phyloP scores from a whole-genome alignment of 2,113 vertebrate species.

The Genyomyrus donnyi region DNA sequence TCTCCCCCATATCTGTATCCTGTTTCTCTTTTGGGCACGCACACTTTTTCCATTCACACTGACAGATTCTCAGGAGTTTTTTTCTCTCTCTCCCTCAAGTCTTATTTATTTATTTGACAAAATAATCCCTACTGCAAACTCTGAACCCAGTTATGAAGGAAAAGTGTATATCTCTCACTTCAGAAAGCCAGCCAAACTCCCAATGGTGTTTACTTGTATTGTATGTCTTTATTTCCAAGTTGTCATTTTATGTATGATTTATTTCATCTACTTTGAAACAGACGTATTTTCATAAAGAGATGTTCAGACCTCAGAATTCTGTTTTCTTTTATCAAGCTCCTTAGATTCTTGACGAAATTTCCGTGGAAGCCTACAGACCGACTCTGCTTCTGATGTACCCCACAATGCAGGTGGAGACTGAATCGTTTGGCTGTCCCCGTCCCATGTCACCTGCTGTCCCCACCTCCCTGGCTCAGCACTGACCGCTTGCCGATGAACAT shows the following conservation, averaged over 20 bases:
- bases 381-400: neutral
- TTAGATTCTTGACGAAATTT: neutral
- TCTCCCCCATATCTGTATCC: neutral
- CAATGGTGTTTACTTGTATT: neutral
- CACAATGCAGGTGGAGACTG: neutral
- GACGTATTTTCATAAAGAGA: neutral
- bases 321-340: neutral
- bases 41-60: slow-evolving; percentile 16
- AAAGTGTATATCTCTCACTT: neutral
- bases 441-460: neutral
- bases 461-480: neutral
- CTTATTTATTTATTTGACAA: neutral
- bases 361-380: neutral
- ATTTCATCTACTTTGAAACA: neutral
- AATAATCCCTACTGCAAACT: neutral
- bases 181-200: neutral
- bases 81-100: neutral
- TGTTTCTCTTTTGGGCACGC: neutral
- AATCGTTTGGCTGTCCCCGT: neutral
- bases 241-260: neutral
- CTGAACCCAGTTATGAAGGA: neutral
- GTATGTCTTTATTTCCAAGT: neutral
- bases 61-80: slow-evolving; percentile 15
- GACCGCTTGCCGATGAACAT: neutral
- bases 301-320: neutral